phyloP scores from a whole-genome alignment of 2,113 vertebrate species.

The Morone chrysops region DNA sequence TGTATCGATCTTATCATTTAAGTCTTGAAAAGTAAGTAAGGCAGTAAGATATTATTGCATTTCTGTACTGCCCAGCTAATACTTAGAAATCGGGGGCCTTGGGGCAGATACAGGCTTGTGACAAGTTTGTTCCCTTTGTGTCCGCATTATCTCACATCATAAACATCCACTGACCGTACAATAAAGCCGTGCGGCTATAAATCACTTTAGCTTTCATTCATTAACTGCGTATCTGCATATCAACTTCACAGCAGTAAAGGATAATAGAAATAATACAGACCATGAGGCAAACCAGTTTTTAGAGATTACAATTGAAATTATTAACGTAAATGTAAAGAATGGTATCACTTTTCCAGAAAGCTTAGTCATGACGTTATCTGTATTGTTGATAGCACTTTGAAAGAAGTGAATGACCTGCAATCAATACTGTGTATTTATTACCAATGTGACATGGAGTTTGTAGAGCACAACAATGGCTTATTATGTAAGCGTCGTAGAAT shows the following conservation, averaged over 20 bases:
- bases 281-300: not conserved
- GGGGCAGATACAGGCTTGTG: not conserved
- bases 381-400: not conserved
- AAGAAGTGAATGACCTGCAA: not conserved
- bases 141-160: not conserved
- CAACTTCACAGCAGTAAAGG: not conserved
- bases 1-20: not conserved
- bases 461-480: not conserved
- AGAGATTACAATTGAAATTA: not conserved
- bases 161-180: not conserved
- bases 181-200: not conserved
- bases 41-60: not conserved
- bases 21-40: not conserved
- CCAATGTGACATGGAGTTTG: not conserved
- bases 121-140: not conserved
- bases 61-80: not conserved
- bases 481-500: not conserved
- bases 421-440: not conserved
- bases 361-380: not conserved
- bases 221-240: not conserved
- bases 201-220: not conserved
- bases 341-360: not conserved
- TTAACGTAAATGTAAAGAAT: not conserved
- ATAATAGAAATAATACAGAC: not conserved
- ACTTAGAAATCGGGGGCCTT: not conserved